Conservation (phyloP, 64 coral and sea anemone species). For the Dendronephthya gigantea region DNA sequence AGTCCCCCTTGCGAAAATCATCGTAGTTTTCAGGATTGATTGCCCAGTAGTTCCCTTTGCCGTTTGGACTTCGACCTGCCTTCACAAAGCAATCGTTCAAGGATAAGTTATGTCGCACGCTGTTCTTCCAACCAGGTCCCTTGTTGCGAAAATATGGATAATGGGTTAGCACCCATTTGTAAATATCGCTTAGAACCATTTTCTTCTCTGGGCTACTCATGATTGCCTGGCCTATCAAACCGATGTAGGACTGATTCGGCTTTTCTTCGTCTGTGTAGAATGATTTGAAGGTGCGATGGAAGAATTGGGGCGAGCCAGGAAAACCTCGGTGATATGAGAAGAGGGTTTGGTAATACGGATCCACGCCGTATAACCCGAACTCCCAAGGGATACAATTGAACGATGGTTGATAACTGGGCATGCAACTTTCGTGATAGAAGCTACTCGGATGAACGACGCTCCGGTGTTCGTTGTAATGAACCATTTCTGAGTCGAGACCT, state of each 20-base stretch:
- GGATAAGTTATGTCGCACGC: background rate
- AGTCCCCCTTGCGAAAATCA: background rate
- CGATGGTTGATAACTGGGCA: background rate
- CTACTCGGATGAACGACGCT: background rate
- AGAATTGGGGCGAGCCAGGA: background rate
- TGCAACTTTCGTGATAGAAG: background rate
- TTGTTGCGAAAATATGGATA: conserved; percentile 16
- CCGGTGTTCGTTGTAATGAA: background rate
- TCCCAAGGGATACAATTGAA: background rate
- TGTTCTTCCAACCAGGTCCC: conserved; percentile 10
- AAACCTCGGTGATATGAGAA: background rate
- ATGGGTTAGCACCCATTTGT: conserved; percentile 7
- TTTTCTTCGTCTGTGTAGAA: conserved; percentile 6
- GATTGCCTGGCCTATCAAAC: background rate
- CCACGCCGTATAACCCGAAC: background rate
- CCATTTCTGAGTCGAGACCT: background rate
- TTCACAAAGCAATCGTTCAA: conserved; percentile 14
- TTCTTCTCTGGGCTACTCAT: background rate
- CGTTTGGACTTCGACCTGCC: background rate
- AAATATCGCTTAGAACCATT: background rate
- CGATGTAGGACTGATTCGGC: conserved; percentile 4
- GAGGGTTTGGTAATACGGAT: background rate
- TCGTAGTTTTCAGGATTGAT: conserved; percentile 13
- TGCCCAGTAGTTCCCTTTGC: conserved; percentile 3
- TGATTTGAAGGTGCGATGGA: background rate